Evolutionary conservation across 2,797 vertebrate species (phyloP).

Genomic region (Alfaro cultratus): DNA sequence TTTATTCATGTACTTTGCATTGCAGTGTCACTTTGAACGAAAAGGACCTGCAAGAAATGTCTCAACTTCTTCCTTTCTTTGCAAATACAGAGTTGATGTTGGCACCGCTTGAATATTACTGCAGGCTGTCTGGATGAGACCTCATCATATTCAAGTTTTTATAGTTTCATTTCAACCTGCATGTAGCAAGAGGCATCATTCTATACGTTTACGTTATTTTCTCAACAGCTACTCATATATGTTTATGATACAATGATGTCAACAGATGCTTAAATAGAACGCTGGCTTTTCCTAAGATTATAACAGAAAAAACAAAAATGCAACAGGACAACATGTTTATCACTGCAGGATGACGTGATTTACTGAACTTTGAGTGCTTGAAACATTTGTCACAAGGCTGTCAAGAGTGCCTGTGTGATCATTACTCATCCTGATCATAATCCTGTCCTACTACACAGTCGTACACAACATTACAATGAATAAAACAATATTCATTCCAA

Average conservation of each 20-base stretch:
- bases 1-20: not conserved
- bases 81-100: not conserved
- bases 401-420: not conserved
- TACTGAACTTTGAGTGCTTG: conserved; percentile 1
- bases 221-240: not conserved
- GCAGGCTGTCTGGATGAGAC: not conserved
- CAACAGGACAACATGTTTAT: conserved; percentile 1
- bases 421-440: not conserved
- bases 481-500: not conserved
- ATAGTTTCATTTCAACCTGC: not conserved
- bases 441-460: not conserved
- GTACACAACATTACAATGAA: not conserved
- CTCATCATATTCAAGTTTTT: not conserved
- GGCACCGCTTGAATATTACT: not conserved
- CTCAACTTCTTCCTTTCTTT: not conserved
- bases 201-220: not conserved
- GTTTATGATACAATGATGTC: not conserved
- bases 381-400: conserved; percentile 2
- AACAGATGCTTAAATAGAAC: not conserved
- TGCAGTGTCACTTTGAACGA: not conserved
- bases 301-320: not conserved
- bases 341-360: not conserved
- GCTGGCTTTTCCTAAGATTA: not conserved
- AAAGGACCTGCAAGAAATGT: not conserved
- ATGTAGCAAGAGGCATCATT: not conserved